Evolutionary conservation across 2,888 invertebrate species (phyloP).

Genomic region (Apeira syringaria): DNA sequence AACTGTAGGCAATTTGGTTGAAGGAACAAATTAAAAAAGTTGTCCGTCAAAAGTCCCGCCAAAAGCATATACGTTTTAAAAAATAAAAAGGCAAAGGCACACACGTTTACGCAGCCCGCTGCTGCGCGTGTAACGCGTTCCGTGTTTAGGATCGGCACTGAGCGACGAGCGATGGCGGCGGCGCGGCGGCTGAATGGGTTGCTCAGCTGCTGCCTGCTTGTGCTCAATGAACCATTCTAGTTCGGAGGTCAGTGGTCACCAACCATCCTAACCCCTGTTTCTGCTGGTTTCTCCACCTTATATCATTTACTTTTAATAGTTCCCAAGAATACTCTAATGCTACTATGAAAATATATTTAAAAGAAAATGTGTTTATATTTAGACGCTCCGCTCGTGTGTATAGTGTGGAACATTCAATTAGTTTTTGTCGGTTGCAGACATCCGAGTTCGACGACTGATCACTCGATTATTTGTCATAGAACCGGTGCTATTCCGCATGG

Average conservation of each 20-base stretch:
- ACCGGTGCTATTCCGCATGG: constrained; percentile 51
- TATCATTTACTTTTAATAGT: constrained; percentile 7
- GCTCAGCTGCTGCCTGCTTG: constrained; percentile 75
- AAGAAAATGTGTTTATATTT: too few species aligned
- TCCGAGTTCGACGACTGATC: constrained; percentile 63
- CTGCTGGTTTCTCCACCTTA: constrained; percentile 68
- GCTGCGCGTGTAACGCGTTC: constrained; percentile 75
- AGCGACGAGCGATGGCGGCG: constrained; percentile 52
- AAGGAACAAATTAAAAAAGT: constrained; percentile 7
- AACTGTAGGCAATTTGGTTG: background rate
- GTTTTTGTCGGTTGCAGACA: constrained; percentile 48
- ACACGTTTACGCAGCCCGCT: constrained; percentile 56
- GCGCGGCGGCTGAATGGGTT: constrained; percentile 59
- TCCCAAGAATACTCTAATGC: too few species aligned
- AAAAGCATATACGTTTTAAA: constrained; percentile 46
- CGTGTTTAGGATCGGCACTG: constrained; percentile 76
- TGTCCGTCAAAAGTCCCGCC: constrained; percentile 65
- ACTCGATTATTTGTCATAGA: constrained; percentile 62
- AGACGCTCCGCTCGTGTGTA: constrained; percentile 1
- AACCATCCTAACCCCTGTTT: constrained; percentile 68
- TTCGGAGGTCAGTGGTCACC: constrained; percentile 80
- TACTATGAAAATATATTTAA: too few species aligned
- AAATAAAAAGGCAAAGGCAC: constrained; percentile 51
- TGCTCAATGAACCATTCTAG: constrained; percentile 79
- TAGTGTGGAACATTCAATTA: constrained; percentile 34